Evolutionary conservation across 2,888 invertebrate species (phyloP), one percentile per base, ranked within the genome.

Genomic region (Leptopilina myrica): DNA sequence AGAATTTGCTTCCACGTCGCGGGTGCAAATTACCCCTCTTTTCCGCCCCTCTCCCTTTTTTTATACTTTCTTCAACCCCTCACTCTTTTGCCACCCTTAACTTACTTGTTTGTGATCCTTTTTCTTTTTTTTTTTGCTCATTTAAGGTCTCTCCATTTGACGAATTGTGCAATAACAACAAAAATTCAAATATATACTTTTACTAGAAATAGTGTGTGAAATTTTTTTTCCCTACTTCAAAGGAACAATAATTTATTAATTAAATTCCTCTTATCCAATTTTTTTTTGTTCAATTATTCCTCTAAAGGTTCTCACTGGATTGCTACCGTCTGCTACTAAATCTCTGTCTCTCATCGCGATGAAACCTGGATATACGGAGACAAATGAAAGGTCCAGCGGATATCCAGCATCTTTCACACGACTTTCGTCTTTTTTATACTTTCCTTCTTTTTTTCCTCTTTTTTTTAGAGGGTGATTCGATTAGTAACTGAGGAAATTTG

Each of bases 1-100:
- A 82, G 81, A 83, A 84, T 83, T 82, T 82, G 82, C 62, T 33
- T 53, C 20, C 20, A 33, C 56, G 53, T 33, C 53, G 53, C 73
- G 62, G 62, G 15, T n/a, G 62, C n/a, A 62, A 33, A 73, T 73
- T 73, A 73, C 33, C 26, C 53, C 56, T n/a, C 33, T 33, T 5
- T 14, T 2, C 8, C 67, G 11, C 46, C 15, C 12, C 46, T 73
- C n/a, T 66, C n/a, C 65, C 65, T 14, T 20, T 12, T 15, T 46
- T 46, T 49, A 15, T 49, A 20, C 49, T 49, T 46, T 46, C 49
- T 53, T 69, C 49, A 12, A 6, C 73, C n/a, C 53, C 26, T 53
- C 26, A 20, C 53, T 49, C 73, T 8, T 56, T 53, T 56, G 53
- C 53, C 14, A 12, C 56, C 73, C 20, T 33, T 9, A 40, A 73